Base-by-base conservation (phyloP, 2,113 vertebrate genomes). In the Lynx canadensis region DNA sequence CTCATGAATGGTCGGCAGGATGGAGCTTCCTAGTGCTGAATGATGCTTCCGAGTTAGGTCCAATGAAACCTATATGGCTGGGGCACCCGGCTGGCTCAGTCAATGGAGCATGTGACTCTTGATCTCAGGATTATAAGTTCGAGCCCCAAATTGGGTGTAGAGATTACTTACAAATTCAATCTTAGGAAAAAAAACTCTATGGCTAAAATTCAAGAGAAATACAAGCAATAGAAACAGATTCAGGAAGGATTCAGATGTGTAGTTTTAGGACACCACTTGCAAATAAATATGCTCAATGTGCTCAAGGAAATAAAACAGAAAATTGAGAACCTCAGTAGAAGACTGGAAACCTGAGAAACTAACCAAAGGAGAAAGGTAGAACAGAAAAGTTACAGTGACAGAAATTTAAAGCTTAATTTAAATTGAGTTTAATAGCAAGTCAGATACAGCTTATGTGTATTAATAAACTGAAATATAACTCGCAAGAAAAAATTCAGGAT, bases 291-390 rank as follows among this genome's bases (percentile, higher is more conserved):
- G 19, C 4, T 60, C 36, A 93, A 45, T 29, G 87, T 48, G 2
- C 45, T 84, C 63, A 73, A 80, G 69, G 15, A 91, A 95, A 92
- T 87, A 92, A 92, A 97, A 79, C 4, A 78, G 5, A 89, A 95
- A 68, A 80, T 88, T 69, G 29, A 68, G 84, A 92, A 71, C 27
- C 65, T 92, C 27, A n/a, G 15, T 12, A 73, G 21, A 89, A 81
- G 84, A 92, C 18, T 36, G 4, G 27, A 83, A 96, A 85, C 19
- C 31, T 88, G 73, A 74, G 69, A 83, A 83, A 93, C 71, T 45
- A 91, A 45, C 36, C 27, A 81, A 31, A 45, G 65, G 21, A 66
- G 71, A 65, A 69, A 87, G 50, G 33, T 76, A 74, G 84, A 93
- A 71, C 41, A 31, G 10, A 94, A 65, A 97, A 63, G 10, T 66